Evolutionary conservation across 2,888 invertebrate genomes (phyloP), one percentile per base, ranked within the genome.

Genomic region (Formica aserva): DNA sequence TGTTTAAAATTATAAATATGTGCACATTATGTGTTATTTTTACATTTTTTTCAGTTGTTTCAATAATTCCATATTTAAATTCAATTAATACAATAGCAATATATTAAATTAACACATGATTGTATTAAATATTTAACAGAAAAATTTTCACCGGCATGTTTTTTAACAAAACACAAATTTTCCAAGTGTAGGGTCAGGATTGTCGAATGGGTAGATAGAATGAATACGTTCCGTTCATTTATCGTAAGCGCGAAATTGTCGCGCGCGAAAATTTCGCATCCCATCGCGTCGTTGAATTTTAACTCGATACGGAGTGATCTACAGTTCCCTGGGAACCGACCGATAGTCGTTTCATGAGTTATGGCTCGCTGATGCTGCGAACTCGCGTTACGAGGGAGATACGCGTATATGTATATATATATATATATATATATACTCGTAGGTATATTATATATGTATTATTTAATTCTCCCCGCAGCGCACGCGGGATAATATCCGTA

Each of bases 261-360:
- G 76, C 66, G 52, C 26, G 55, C 38, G 76, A 77, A 66, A 77
- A 77, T 77, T 66, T 66, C 63, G 75, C 62, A 22, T 74, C 71
- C 74, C 75, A 52, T 52, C 74, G 81, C 55, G 74, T 26, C 81
- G 81, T 75, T 74, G 78, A 78, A 78, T 78, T 78, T 78, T 78
- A 78, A 78, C 78, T 78, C 78, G 78, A 78, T 78, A 60, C 45
- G 60, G 29, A 60, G 78, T 78, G 78, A 78, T 78, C 41, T 78
- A 78, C 71, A 71, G 60, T 78, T 71, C 78, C 60, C 78, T 71
- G 78, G 78, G 22, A 78, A 71, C 57, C 78, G 78, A 60, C 60
- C 71, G 78, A 78, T 78, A 78, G 78, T 60, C 78, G 60, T 78
- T 71, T 78, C 78, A 78, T 78, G 78, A 78, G 60, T 78, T 78